These are phyloP conservation scores for Gymnogyps californianus DNA, from an alignment of 2,113 vertebrate genomes.

Conservation along the genomic window DNA sequence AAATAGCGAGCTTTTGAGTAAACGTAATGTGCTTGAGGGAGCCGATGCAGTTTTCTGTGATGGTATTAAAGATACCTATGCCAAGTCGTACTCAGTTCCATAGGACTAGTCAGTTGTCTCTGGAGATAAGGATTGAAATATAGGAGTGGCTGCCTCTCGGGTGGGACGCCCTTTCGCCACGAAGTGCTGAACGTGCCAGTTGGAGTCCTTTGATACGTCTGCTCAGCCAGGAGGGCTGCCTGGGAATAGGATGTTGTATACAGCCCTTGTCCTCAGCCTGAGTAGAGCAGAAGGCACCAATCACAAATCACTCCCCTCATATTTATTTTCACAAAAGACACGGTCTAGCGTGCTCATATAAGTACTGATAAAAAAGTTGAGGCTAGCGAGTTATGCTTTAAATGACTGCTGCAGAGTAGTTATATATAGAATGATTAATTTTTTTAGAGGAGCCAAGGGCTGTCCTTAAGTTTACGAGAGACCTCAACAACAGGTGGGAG, in stretches of 20 bases:
- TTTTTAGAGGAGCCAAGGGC: background rate
- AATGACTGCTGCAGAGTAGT: background rate
- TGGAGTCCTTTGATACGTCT: background rate
- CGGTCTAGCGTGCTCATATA: background rate
- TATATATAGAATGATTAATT: background rate
- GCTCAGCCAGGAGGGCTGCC: background rate
- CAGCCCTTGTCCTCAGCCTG: background rate
- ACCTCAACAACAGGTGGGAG: slow-evolving; percentile 40
- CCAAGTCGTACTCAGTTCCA: background rate
- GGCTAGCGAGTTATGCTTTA: background rate
- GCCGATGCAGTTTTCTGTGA: background rate
- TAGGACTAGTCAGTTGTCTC: background rate
- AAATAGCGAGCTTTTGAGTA: background rate
- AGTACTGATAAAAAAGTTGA: slow-evolving; percentile 8
- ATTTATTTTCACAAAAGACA: slow-evolving; percentile 42
- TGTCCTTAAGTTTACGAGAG: background rate
- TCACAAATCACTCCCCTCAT: slow-evolving; percentile 22
- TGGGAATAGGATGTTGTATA: background rate
- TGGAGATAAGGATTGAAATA: background rate
- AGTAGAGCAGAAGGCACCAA: background rate
- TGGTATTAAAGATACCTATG: background rate
- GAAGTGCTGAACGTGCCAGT: background rate
- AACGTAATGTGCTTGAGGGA: slow-evolving; percentile 10
- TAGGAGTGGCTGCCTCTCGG: background rate
- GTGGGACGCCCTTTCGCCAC: background rate